Base-by-base conservation (phyloP, 2,888 invertebrate species). In the Taphrorychus bicolor region DNA sequence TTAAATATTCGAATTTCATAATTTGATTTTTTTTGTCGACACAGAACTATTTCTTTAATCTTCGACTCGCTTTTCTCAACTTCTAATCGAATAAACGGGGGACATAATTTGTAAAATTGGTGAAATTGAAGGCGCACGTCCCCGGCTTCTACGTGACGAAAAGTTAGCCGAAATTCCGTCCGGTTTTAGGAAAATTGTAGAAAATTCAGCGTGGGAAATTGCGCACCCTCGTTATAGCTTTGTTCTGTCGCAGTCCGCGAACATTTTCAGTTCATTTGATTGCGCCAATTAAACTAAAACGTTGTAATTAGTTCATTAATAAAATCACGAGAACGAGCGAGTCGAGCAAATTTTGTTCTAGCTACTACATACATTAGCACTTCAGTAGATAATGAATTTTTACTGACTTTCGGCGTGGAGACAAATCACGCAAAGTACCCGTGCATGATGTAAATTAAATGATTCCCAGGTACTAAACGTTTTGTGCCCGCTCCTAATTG, bases 61-160 rank as follows among this genome's bases (percentile, higher is more conserved):
- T 19, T 58, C 58, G 14, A 14, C 18, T 40, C 14, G 58, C 22
- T 42, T 16, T 58, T 32, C 51, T n/a, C 18, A 16, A 16, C 49
- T 32, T 65, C 24, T 65, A 66, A 60, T 60, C 60, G 32, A 66
- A 61, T 66, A 51, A 56, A 60, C 11, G 14, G 59, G 56, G 51
- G 53, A 67, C 53, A 53, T 63, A 63, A 68, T 63, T 68, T 63
- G 54, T 53, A 57, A 48, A 66, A 60, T 66, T 60, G 66, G 51
- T 41, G 51, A 63, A 62, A 67, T 63, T 67, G 59, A 58, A 67
- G 63, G 62, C 68, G 59, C 68, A 68, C 68, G 68, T 61, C 51
- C 40, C 22, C 18, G 23, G 40, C 65, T 52, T 49, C 53, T 65
- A 69, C 69, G 69, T 69, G 69, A 45, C 65, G 60, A 69, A 64